These are phyloP conservation scores for Sternotherus odoratus DNA, from an alignment of 2,797 vertebrate genomes.

Conservation along the genomic window DNA sequence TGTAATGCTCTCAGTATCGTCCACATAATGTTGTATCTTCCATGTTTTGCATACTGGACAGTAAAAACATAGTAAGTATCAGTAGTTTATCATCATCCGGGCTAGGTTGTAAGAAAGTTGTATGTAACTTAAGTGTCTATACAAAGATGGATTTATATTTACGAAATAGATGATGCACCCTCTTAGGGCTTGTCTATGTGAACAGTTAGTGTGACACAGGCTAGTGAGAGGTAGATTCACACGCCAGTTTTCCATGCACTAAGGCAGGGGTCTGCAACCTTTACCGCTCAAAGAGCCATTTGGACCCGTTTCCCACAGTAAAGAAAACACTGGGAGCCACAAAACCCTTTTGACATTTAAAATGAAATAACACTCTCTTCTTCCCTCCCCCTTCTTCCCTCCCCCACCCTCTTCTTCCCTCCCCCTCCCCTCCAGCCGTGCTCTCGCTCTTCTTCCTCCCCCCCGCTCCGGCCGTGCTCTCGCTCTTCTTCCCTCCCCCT, in stretches of 20 bases:
- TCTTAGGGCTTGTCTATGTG: not conserved
- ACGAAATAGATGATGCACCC: not conserved
- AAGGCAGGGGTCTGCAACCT: no score
- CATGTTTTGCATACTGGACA: not conserved
- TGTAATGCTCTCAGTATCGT: not conserved
- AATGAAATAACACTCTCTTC: no score
- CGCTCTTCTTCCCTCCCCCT: no score
- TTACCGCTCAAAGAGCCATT: no score
- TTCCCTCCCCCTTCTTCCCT: no score
- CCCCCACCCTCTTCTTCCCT: no score
- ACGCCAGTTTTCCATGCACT: fast-evolving
- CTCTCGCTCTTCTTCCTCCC: no score
- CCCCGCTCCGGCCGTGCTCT: no score
- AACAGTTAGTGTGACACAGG: not conserved
- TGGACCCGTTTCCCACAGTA: no score
- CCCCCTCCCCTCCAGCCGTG: no score
- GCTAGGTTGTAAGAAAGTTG: not conserved
- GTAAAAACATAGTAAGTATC: not conserved
- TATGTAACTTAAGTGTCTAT: not conserved
- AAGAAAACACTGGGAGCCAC: no score
- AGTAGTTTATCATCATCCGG: not conserved
- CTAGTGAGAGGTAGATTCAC: fast-evolving
- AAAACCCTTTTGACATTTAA: no score
- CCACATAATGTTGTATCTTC: not conserved
- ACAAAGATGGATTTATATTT: not conserved